These are phyloP conservation scores for Poecile atricapillus DNA, from an alignment of 2,113 vertebrate genomes.

Conservation along the genomic window DNA sequence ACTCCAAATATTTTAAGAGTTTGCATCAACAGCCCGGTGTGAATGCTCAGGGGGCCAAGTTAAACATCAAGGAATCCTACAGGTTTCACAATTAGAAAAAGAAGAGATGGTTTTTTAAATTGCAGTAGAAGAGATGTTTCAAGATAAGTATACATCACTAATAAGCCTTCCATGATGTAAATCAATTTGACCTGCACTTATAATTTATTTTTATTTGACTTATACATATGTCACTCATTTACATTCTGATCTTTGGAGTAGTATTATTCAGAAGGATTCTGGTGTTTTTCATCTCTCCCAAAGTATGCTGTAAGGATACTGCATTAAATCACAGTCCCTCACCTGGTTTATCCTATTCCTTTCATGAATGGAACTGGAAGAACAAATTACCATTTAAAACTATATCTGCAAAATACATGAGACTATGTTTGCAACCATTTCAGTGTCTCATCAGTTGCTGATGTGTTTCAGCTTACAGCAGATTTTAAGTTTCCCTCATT, in stretches of 20 bases:
- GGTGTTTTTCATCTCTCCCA: background rate
- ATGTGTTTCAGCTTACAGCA: background rate
- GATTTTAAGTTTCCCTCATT: background rate
- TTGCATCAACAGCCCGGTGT: background rate
- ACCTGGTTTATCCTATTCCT: background rate
- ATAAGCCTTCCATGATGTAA: background rate
- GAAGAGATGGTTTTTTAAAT: background rate
- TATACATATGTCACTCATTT: background rate
- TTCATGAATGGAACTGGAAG: background rate
- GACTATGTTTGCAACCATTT: background rate
- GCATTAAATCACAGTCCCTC: background rate
- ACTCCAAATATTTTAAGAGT: background rate
- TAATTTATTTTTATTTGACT: background rate
- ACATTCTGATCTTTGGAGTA: background rate
- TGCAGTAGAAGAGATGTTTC: background rate
- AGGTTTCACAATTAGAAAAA: background rate
- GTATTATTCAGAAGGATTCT: background rate
- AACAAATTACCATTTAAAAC: background rate
- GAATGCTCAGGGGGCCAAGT: background rate
- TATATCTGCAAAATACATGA: background rate
- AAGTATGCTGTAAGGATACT: background rate
- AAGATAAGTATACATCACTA: background rate
- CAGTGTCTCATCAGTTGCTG: background rate
- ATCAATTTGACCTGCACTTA: background rate
- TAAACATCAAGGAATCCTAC: background rate